These are phyloP conservation scores for Ptyas mucosa DNA, from an alignment of 2,113 vertebrate genomes.

Conservation along the genomic window DNA sequence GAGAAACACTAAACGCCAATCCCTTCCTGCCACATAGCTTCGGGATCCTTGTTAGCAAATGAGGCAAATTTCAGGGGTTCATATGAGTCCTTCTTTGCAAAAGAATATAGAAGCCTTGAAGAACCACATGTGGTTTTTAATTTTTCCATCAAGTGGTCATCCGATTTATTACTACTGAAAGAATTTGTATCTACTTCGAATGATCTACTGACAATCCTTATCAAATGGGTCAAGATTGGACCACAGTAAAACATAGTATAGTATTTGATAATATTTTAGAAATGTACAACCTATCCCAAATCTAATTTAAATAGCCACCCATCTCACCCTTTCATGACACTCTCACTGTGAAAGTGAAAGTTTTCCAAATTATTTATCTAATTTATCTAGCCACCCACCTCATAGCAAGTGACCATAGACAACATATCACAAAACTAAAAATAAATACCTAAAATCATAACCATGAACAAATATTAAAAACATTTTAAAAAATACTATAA, in stretches of 20 bases:
- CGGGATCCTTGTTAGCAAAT: not conserved
- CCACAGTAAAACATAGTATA: not conserved
- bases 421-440: not conserved
- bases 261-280: not conserved
- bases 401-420: not conserved
- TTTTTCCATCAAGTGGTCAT: not conserved
- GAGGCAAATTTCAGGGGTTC: not conserved
- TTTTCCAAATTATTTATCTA: slow-evolving; percentile 1
- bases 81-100: not conserved
- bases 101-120: not conserved
- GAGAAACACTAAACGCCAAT: not conserved
- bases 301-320: not conserved
- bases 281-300: not conserved
- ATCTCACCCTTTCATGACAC: not conserved
- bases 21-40: not conserved
- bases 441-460: not conserved
- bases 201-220: not conserved
- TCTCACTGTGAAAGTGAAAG: not conserved
- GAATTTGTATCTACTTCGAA: not conserved
- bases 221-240: not conserved
- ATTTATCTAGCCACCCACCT: not conserved
- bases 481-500: not conserved
- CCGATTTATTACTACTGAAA: not conserved
- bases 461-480: not conserved
- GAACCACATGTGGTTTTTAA: not conserved